phyloP scores from a whole-genome alignment of 1,140 invertebrate species.

The Callitettix versicolor region DNA sequence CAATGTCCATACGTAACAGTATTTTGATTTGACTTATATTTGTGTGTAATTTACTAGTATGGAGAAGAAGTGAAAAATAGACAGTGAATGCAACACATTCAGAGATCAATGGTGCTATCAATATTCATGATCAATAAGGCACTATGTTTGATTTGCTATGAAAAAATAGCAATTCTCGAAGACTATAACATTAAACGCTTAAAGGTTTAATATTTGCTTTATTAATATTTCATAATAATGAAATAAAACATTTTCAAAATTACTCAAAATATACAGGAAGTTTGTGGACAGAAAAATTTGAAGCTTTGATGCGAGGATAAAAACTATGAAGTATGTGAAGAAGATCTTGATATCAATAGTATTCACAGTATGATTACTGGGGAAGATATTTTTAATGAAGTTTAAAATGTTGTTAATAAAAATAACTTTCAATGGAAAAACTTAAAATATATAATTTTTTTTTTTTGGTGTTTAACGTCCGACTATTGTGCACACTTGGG shows the following conservation, averaged over 20 bases:
- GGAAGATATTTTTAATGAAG: too few species aligned
- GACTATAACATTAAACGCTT: constrained; percentile 22
- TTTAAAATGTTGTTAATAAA: too few species aligned
- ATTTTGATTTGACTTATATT: neutral
- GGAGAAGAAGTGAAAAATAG: neutral
- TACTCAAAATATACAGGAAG: constrained; percentile 23
- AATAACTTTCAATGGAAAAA: too few species aligned
- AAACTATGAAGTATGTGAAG: neutral
- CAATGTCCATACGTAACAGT: too few species aligned
- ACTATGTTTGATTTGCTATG: neutral
- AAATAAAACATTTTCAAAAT: constrained; percentile 23
- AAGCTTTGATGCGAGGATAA: constrained; percentile 12
- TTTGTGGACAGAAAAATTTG: neutral
- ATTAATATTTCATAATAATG: too few species aligned
- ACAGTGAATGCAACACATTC: neutral
- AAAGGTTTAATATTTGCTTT: too few species aligned
- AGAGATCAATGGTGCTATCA: neutral
- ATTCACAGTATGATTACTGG: too few species aligned
- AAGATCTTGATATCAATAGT: constrained; percentile 9
- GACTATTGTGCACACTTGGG: too few species aligned
- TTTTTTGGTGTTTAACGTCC: too few species aligned
- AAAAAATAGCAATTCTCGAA: constrained; percentile 18
- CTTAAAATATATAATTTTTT: constrained; percentile 25
- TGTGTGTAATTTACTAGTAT: neutral
- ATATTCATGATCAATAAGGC: neutral